phyloP scores from a whole-genome alignment of 2,888 invertebrate species.

The Nesidiocoris tenuis region DNA sequence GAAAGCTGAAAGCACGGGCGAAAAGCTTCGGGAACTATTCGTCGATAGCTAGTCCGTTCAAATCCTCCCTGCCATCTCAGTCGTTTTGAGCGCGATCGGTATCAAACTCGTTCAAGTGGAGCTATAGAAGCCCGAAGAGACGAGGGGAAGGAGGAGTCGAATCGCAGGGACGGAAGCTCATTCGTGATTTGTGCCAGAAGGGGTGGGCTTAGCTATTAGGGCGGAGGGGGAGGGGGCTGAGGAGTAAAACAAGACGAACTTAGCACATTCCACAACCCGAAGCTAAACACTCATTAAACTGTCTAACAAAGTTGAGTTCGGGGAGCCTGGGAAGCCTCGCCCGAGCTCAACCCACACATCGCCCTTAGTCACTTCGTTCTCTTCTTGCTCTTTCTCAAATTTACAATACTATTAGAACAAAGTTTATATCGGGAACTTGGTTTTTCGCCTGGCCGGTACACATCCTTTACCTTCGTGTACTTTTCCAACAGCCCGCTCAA shows the following conservation, averaged over 20 bases:
- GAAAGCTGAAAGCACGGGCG: too few species aligned
- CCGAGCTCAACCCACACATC: slow-evolving; percentile 20
- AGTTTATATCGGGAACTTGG: too few species aligned
- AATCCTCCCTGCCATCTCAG: not conserved
- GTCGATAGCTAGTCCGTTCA: not conserved
- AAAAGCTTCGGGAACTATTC: too few species aligned
- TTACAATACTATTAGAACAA: slow-evolving; percentile 30
- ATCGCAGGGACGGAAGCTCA: slow-evolving; percentile 19
- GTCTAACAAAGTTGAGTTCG: slow-evolving; percentile 40
- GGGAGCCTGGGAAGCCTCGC: slow-evolving; percentile 10
- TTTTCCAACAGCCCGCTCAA: too few species aligned
- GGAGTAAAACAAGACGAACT: slow-evolving; percentile 41
- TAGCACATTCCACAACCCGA: slow-evolving; percentile 43
- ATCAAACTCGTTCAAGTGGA: slow-evolving; percentile 36
- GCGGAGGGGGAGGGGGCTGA: slow-evolving; percentile 8
- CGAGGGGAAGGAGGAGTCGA: not conserved
- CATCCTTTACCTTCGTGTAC: too few species aligned
- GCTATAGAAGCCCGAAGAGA: too few species aligned
- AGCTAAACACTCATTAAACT: slow-evolving; percentile 44
- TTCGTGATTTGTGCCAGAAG: slow-evolving; percentile 40
- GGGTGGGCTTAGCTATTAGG: slow-evolving; percentile 38
- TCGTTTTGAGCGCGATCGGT: slow-evolving; percentile 28
- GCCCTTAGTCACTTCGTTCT: not conserved
- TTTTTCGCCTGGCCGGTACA: too few species aligned
- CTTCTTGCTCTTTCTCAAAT: slow-evolving; percentile 19